Evolutionary conservation across 2,797 vertebrate genomes (phyloP), one percentile per base, ranked within the genome.

Genomic region (Eutrigla gurnardus): DNA sequence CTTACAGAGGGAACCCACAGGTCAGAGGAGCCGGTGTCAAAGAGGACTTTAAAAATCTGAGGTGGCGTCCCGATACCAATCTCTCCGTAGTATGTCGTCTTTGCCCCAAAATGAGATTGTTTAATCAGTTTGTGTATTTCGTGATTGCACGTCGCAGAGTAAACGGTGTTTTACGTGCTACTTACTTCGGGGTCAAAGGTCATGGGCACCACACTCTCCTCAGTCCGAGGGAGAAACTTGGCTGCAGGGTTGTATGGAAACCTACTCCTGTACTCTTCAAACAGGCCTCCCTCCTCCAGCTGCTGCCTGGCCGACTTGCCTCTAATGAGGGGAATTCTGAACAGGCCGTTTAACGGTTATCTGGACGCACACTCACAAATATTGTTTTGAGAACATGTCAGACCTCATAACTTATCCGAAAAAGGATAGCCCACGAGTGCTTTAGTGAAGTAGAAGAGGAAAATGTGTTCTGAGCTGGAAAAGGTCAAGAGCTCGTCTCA

Each of bases 11-110:
- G 84, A 36, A 86, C 75, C 84, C 84, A 88, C 42, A 85, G 65
- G 64, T 86, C 85, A 2, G 86, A 62, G 13, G 86, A 90, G 32
- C 84, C 82, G 2, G 81, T 87, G 77, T 90, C 86, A 75, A 88
- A 90, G 10, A 90, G 68, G 10, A 88, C 76, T 40, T 76, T 84
- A 58, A 88, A 88, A 39, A 47, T 50, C 54, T 85, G 86, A 59
- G 69, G 66, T 4, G 86, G 88, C n/a, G 72, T 84, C 61, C 86
- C 82, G 9, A 86, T 71, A 11, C 71, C 63, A 49, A 90, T 85
- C 17, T 77, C 39, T 33, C 86, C 82, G 39, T 78, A 90, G 40
- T 86, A 89, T 7, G 83, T 71, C 5, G 70, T 4, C 85, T 87
- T n/a, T 49, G 9, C 4, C 42, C 25, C 60, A 53, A 32, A 59